Evolutionary conservation across 2,888 invertebrate species (phyloP), one percentile per base, ranked within the genome.

Genomic region (Aphodius granarius): DNA sequence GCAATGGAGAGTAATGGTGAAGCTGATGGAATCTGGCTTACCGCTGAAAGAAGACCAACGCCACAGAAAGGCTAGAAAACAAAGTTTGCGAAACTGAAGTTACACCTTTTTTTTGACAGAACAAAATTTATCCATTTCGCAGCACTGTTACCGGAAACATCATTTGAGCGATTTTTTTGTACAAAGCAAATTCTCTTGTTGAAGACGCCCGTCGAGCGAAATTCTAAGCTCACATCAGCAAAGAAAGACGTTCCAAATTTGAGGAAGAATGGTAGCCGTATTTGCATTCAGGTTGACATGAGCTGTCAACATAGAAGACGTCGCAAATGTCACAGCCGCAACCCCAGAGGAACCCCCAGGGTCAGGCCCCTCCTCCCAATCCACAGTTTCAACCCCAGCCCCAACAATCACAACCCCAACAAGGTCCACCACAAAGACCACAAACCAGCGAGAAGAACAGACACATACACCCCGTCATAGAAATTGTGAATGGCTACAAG

Each of bases 401-500:
- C 63, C 63, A 13, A 15, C 43, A 43, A 13, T 1, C 43, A 6
- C 43, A 43, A 13, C 43, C 43, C 43, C 43, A 43, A 13, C 43
- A 43, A 43, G 43, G 9, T 43, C 43, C 43, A 43, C 43, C 43
- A 9, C 43, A 43, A 13, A 6, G 43, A 43, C 43, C 43, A 43
- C 43, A 2, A 43, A 3, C 43, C 43, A 43, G n/a, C n/a, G n/a
- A n/a, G n/a, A n/a, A n/a, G n/a, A n/a, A n/a, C n/a, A n/a, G 73
- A 73, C 72, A 73, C 1, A 71, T 80, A 6, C 77, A 78, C 68
- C 79, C 79, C 0, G 63, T 77, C 9, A 76, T 80, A 70, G 79
- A 80, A 75, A 78, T 80, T 22, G 73, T 73, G 16, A 64, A 78
- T 17, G 79, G 75, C 62, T 75, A 73, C 20, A 78, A 78, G 72